Evolutionary conservation across 1,140 invertebrate genomes (phyloP).

Genomic region (Mylabris phalerata): DNA sequence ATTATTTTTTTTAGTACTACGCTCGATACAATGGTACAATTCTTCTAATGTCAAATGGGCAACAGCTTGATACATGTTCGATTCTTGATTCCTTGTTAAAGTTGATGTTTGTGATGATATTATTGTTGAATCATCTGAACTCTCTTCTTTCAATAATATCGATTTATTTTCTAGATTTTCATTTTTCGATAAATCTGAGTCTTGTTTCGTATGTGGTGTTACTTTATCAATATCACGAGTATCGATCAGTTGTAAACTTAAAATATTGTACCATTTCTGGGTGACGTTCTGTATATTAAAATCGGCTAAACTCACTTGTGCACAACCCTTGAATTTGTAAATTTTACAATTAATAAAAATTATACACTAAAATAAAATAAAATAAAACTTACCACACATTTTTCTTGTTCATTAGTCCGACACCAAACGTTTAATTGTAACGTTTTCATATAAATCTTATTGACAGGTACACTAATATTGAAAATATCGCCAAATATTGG

Average conservation of each 20-base stretch:
- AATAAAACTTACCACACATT: constrained; percentile 68
- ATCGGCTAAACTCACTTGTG: constrained; percentile 91
- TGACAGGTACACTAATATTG: constrained; percentile 63
- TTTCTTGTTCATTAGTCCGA: constrained; percentile 56
- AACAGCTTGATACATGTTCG: constrained; percentile 49
- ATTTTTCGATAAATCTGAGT: constrained; percentile 30
- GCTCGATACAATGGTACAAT: constrained; percentile 47
- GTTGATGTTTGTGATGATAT: constrained; percentile 95
- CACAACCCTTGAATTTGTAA: constrained; percentile 68
- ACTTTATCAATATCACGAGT: constrained; percentile 26
- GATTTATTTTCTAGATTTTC: constrained; percentile 30
- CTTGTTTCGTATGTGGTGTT: constrained; percentile 27
- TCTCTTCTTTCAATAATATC: constrained; percentile 65
- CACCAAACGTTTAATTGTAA: constrained; percentile 82
- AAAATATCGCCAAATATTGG: constrained; percentile 78
- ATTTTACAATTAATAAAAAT: background rate
- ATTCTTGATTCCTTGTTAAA: constrained; percentile 80
- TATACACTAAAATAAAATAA: background rate
- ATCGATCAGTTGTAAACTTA: constrained; percentile 82
- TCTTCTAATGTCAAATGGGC: constrained; percentile 55
- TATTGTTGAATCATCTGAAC: constrained; percentile 93
- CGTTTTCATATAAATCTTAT: constrained; percentile 76
- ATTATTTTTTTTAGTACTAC: constrained; percentile 43
- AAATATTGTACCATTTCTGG: constrained; percentile 91
- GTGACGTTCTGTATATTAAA: constrained; percentile 76